Percentiles rank a stretch among this genome's conserved stretches.
Evolutionary conservation across 1,140 invertebrate genomes (phyloP).

Genomic region (Linepithema humile): DNA sequence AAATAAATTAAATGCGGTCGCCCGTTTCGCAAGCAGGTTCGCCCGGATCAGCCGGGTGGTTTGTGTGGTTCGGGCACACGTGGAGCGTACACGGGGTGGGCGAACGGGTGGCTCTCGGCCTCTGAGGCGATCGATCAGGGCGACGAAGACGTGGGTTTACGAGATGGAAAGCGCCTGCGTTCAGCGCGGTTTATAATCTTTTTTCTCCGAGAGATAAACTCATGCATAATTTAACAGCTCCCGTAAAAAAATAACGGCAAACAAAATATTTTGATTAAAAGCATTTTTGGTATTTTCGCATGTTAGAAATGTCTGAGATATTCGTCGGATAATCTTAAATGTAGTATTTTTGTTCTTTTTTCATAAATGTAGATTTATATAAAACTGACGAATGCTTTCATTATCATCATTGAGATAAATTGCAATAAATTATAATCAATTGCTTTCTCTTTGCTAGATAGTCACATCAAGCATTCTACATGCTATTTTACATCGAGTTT

Average conservation of each 20-base stretch:
- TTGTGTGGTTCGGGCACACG: background rate
- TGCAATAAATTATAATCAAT: background rate
- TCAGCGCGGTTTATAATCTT: slow-evolving; percentile 29
- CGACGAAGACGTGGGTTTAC: slow-evolving; percentile 12
- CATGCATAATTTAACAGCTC: slow-evolving; percentile 17
- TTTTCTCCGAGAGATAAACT: slow-evolving; percentile 31
- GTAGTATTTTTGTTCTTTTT: background rate
- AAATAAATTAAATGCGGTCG: slow-evolving; percentile 59
- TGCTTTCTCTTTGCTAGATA: background rate
- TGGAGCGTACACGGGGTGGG: background rate
- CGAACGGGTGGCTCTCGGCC: background rate
- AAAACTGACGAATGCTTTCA: background rate
- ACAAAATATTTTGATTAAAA: slow-evolving; percentile 14
- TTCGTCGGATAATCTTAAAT: background rate
- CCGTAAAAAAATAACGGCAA: background rate
- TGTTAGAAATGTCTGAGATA: background rate
- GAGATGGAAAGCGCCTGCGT: slow-evolving; percentile 30
- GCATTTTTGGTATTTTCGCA: background rate
- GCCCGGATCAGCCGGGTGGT: background rate
- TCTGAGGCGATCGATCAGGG: slow-evolving; percentile 31
- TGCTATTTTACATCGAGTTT: background rate
- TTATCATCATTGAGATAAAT: too few relatives aligned
- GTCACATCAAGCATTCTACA: background rate
- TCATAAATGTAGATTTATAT: background rate
- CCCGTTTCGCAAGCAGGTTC: background rate